Evolutionary conservation across 2,113 vertebrate species (phyloP), one percentile per base, ranked within the genome.

Genomic region (Caranx ignobilis): DNA sequence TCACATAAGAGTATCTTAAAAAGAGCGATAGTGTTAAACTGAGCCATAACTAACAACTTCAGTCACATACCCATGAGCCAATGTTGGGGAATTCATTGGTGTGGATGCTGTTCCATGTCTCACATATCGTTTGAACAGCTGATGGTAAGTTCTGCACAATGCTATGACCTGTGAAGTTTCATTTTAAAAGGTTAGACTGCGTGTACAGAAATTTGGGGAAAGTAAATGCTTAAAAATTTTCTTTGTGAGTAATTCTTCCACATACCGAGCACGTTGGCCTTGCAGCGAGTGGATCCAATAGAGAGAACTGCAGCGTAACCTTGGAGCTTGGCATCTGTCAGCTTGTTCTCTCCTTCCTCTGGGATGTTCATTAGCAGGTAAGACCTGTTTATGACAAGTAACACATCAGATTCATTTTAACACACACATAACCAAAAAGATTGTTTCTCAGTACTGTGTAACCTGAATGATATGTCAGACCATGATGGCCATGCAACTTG

Each of bases 21-120:
- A 37, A 43, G 13, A 39, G 4, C 1, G 7, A 32, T 18, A 50
- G 12, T 16, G 11, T 37, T 35, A 47, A 11, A 71, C 18, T 55
- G 32, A 72, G 21, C 13, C 12, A n/a, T 6, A 59, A 54, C 8
- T 13, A 61, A 35, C 16, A 64, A 47, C 4, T 68, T 65, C 15
- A 21, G 2, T 45, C 6, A 94, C 96, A 75, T 94, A 99, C 98
- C 98, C 98, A 99, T 0, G 98, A 99, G 48, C 98, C 98, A 5
- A 99, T 96, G 91, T 98, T 99, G 50, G 98, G 98, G 80, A 99
- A 99, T 81, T 99, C 97, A n/a, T 97, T 99, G 79, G 98, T 99
- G 79, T 96, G 96, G 86, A 99, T 96, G 89, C 92, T 96, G 91
- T 97, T 99, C 98, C 98, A 99, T 0, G 97, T 97, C 48, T 99